Conservation (phyloP, 92 coral and sea anemone species). For the Paragorgia papillata region DNA sequence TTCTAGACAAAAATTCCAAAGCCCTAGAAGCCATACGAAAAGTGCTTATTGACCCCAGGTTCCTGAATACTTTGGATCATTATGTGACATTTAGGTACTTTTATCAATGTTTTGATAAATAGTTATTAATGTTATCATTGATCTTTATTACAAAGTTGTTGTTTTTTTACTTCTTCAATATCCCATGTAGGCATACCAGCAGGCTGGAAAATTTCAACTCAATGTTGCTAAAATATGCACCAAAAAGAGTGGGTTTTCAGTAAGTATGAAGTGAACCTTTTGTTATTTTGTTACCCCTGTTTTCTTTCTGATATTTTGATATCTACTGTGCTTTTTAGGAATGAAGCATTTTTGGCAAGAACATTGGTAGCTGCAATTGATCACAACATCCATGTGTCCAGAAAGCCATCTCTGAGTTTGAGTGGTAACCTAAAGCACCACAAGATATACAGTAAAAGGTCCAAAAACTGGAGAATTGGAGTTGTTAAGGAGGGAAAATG, state of each 20-base stretch:
- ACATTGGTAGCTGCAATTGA: conserved; percentile 44
- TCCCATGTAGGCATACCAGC: conserved; percentile 56
- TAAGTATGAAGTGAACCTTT: conserved; percentile 30
- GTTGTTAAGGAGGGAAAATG: conserved; percentile 21
- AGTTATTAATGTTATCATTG: no score
- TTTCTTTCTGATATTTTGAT: no score
- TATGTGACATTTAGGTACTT: conserved; percentile 64
- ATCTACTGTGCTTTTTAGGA: neutral
- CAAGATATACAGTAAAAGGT: conserved; percentile 43
- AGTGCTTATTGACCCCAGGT: conserved; percentile 52
- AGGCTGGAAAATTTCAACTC: conserved; percentile 61
- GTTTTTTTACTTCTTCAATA: no score
- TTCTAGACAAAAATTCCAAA: conserved; percentile 28
- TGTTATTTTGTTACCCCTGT: neutral
- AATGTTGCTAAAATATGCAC: no score
- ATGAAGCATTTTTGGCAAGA: conserved; percentile 21
- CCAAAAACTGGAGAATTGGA: conserved; percentile 38
- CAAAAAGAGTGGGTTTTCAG: conserved; percentile 63
- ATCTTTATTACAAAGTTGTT: no score
- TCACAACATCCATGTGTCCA: conserved; percentile 33
- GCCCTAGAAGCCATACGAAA: conserved; percentile 59
- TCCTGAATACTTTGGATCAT: conserved; percentile 52
- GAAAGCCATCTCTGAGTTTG: conserved; percentile 14
- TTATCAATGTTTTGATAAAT: no score
- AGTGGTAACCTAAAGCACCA: conserved; percentile 21